Evolutionary conservation across 2,888 invertebrate species (phyloP), one percentile per base, ranked within the genome.

Genomic region (Nomada fucata): DNA sequence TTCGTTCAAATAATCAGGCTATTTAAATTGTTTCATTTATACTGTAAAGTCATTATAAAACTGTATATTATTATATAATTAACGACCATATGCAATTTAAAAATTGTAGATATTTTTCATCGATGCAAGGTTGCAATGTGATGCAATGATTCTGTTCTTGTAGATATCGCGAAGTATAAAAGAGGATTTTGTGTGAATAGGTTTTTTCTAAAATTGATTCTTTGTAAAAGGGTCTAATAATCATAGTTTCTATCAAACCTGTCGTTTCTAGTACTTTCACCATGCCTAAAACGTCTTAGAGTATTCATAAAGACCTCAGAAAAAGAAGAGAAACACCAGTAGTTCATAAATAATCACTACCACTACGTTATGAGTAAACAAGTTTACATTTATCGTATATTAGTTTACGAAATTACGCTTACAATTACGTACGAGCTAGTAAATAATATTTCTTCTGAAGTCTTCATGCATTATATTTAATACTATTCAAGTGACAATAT

Each of bases 191-290:
- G 93, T 94, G 93, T 94, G 93, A 93, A 94, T 93, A 94, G 93
- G 91, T 93, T 93, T 93, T 93, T 94, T 93, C 92, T 92, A 92
- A 92, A 93, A 92, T 92, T 90, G 94, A 94, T 94, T 94, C 94
- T 94, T 94, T 94, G 93, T 94, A 94, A 94, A 94, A 94, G 94
- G 93, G 92, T 94, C 94, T 92, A 94, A 94, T 94, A 94, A 94
- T 94, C 93, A 94, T 94, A 94, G 94, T 94, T 94, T 93, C 93
- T 93, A 93, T 93, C 92, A 93, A 93, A 93, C 68, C 70, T 67
- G 74, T 81, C 65, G 88, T 71, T 77, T 87, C 36, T 57, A 79
- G 59, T 79, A 83, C 64, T 67, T 79, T 79, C 55, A 83, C 75
- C 83, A 86, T 76, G 57, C 84, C 79, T 80, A n/a, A 81, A 67